Evolutionary conservation across 2,113 vertebrate genomes (phyloP), one percentile per base, ranked within the genome.

Genomic region (Australoheros scitulus): DNA sequence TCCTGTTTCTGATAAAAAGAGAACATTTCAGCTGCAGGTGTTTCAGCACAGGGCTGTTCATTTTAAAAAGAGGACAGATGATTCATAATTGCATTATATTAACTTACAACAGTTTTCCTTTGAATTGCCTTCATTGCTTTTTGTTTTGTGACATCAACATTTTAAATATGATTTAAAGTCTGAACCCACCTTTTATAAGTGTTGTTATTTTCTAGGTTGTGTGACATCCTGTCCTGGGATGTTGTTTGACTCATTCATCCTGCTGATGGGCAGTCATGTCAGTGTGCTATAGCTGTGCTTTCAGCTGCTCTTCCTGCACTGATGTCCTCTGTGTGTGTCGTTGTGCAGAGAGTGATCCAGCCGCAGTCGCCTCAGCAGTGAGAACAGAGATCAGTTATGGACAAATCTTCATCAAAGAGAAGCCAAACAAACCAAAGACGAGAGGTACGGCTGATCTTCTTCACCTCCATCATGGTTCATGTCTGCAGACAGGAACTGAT

Each of bases 31-130:
- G 24, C 24, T 8, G 13, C 57, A 59, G 24, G 0, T 59, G 57
- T 0, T 60, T 17, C 24, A 60, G 1, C 58, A 60, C 24, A 29
- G 58, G 0, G 1, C 2, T 29, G 58, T 1, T 29, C 0, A 60
- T 8, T 29, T 60, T 29, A 60, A 50, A 60, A 29, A 2, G 7
- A 7, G 0, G 36, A 10, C 36, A 1, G 29, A 1, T 29, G 4
- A 60, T 60, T 60, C 14, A 43, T 43, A 43, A 26, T 29, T 7
- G 0, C 8, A 60, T 17, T 60, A 60, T 6, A 32, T 0, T 0
- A 32, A 32, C 58, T 17, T 29, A 26, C 2, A 26, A 2, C 26
- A 29, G 24, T 15, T 59, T 8, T 3, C 8, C 3, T 59, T 59
- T 29, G 15, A 15, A 59, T 6, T 15, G 24, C 15, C 24, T 29